A percentile compares a stretch with the other conserved stretches of the same genome.
phyloP scores from a whole-genome alignment of 2,888 invertebrate species.

The Anagyrus pseudococci region DNA sequence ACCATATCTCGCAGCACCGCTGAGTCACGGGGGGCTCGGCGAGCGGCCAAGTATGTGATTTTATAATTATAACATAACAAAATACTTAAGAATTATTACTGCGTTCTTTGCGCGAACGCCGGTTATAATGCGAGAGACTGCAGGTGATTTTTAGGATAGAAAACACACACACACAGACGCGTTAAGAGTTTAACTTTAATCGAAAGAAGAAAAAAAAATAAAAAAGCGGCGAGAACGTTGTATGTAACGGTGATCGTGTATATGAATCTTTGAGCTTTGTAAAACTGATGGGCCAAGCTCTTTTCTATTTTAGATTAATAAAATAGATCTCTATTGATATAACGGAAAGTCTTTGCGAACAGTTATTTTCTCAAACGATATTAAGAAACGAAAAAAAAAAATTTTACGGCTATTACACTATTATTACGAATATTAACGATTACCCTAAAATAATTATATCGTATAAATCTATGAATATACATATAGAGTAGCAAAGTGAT shows the following conservation, averaged over 20 bases:
- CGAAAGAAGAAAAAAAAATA: too few species aligned
- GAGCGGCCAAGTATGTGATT: conserved; percentile 62
- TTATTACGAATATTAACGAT: conserved; percentile 1
- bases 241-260: conserved; percentile 1
- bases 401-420: neutral
- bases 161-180: too few species aligned
- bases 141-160: conserved; percentile 34
- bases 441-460: conserved; percentile 6
- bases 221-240: too few species aligned
- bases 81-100: conserved; percentile 54
- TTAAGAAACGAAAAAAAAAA: too few species aligned
- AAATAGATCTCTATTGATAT: conserved; percentile 1
- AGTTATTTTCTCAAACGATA: conserved; percentile 13
- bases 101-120: conserved; percentile 27
- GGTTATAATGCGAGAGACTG: conserved; percentile 33
- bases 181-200: conserved; percentile 17
- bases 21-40: conserved; percentile 60
- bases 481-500: conserved; percentile 15
- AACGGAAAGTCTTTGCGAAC: neutral
- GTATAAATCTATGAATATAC: too few species aligned
- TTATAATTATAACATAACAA: conserved; percentile 52
- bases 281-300: conserved; percentile 8
- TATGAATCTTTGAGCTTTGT: conserved; percentile 12
- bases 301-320: conserved; percentile 15
- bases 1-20: conserved; percentile 77